These are phyloP conservation scores for Psophia crepitans DNA, from an alignment of 2,113 vertebrate species.

Conservation along the genomic window DNA sequence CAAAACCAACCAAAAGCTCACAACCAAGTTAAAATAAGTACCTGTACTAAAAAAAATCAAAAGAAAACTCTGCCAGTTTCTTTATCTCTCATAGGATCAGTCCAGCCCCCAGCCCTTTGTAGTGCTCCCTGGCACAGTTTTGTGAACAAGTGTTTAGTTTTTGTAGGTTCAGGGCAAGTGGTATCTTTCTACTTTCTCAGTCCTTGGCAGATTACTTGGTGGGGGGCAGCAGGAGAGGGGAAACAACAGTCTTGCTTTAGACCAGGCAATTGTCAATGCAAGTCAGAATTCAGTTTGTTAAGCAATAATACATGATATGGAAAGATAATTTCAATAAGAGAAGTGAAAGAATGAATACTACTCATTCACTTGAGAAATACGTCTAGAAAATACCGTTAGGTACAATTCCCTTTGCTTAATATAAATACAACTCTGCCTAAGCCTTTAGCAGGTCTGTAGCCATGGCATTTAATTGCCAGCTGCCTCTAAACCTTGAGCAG, in stretches of 20 bases:
- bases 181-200: neutral
- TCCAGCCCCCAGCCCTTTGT: neutral
- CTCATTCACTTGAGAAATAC: neutral
- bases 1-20: too few species aligned
- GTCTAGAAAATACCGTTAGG: neutral
- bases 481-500: conserved; percentile 69
- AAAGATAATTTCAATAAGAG: conserved; percentile 27
- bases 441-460: conserved; percentile 30
- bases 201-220: neutral
- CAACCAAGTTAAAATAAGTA: neutral
- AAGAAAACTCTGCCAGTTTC: neutral
- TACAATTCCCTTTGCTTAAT: conserved; percentile 26
- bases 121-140: neutral
- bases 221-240: neutral
- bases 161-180: neutral
- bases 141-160: neutral
- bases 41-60: neutral
- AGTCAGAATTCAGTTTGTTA: conserved; percentile 41
- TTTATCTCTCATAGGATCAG: neutral
- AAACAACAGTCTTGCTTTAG: conserved; percentile 32
- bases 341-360: conserved; percentile 2
- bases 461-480: conserved; percentile 61
- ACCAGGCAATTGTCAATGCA: neutral
- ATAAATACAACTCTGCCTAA: neutral
- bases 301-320: neutral